These are phyloP conservation scores for Geopemphigus sp. DNA, from an alignment of 1,140 invertebrate species.

Conservation along the genomic window DNA sequence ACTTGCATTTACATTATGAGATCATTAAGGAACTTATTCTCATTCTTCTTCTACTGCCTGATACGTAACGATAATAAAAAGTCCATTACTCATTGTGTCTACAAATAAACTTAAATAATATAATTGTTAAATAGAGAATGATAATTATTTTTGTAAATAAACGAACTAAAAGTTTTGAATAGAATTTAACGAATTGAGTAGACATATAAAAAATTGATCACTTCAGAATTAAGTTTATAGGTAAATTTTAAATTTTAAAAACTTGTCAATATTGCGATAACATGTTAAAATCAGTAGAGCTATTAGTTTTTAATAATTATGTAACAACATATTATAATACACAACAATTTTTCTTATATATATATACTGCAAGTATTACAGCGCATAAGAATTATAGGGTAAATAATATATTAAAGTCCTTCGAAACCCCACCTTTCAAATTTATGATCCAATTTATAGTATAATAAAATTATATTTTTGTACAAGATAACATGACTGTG, in stretches of 20 bases:
- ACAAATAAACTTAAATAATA: background rate
- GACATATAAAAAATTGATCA: too few species aligned
- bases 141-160: background rate
- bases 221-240: too few species aligned
- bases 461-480: background rate
- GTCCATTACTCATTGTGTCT: background rate
- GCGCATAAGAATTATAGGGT: background rate
- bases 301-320: too few species aligned
- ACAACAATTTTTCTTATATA: too few species aligned
- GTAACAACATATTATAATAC: too few species aligned
- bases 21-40: slow-evolving; percentile 12
- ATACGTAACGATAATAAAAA: background rate
- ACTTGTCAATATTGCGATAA: too few species aligned
- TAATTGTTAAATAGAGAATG: background rate
- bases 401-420: background rate
- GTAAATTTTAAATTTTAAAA: too few species aligned
- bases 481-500: background rate
- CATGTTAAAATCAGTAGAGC: too few species aligned
- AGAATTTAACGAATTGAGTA: too few species aligned
- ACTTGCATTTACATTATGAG: background rate
- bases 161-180: background rate
- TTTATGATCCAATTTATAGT: background rate
- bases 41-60: background rate
- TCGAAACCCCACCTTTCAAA: background rate
- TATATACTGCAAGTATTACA: too few species aligned